phyloP scores from a whole-genome alignment of 2,888 invertebrate species.

The Microctonus hyperodae region DNA sequence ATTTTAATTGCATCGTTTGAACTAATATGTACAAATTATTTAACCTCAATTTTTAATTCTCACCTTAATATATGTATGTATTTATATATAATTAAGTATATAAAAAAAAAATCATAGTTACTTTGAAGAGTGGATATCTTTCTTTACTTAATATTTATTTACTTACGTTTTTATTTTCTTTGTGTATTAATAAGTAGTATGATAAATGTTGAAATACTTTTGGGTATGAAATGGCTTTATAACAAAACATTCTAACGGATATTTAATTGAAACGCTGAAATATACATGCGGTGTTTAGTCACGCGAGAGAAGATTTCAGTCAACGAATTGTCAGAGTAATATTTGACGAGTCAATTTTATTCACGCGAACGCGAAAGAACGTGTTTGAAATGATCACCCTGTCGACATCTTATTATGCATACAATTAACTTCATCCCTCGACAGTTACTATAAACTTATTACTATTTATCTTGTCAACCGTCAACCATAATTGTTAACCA shows the following conservation, averaged over 20 bases:
- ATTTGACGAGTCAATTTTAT: slow-evolving; percentile 5
- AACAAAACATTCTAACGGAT: slow-evolving; percentile 1
- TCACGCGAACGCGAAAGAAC: no score
- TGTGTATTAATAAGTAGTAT: no score
- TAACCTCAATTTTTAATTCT: slow-evolving; percentile 10
- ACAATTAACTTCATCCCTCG: no score
- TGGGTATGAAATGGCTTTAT: neutral
- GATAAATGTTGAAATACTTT: neutral
- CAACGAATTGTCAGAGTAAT: neutral
- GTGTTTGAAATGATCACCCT: neutral
- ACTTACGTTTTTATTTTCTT: no score
- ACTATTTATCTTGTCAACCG: slow-evolving; percentile 18
- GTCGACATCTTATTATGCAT: slow-evolving; percentile 2
- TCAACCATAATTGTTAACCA: slow-evolving; percentile 7
- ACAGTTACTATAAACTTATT: neutral
- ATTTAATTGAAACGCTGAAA: slow-evolving; percentile 15
- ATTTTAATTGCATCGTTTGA: neutral
- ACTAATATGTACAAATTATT: slow-evolving; percentile 8
- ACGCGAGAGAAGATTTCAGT: neutral
- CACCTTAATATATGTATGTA: neutral
- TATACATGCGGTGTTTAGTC: slow-evolving; percentile 1
- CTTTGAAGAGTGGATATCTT: no score
- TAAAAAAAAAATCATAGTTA: neutral
- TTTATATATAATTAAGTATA: neutral
- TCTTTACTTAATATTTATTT: neutral